Conservation (phyloP, 2,113 vertebrate genomes). For the Corythaixoides concolor region DNA sequence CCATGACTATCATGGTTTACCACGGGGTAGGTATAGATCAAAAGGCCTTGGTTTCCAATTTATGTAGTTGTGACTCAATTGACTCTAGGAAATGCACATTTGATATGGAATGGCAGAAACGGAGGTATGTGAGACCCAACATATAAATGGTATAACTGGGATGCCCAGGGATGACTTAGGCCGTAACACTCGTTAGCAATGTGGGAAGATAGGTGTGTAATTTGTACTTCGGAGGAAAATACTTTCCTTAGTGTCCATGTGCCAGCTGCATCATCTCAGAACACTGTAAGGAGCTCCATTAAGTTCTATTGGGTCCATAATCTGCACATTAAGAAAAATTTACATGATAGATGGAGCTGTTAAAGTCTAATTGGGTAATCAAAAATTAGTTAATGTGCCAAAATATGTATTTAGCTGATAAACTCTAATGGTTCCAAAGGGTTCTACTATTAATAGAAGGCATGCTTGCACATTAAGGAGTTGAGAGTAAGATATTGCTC, state of each 20-base stretch:
- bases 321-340: slow-evolving; percentile 66
- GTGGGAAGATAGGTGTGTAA: neutral
- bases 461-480: slow-evolving; percentile 37
- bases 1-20: neutral
- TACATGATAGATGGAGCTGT: slow-evolving; percentile 68
- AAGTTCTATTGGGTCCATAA: slow-evolving; percentile 71
- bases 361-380: slow-evolving; percentile 70
- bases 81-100: neutral
- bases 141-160: neutral
- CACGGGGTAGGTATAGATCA: neutral
- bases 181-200: neutral
- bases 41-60: neutral
- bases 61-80: neutral
- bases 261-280: slow-evolving; percentile 56
- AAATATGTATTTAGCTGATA: slow-evolving; percentile 72
- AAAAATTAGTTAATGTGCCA: slow-evolving; percentile 72
- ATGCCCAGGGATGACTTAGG: neutral
- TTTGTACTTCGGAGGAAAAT: neutral
- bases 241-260: slow-evolving; percentile 27
- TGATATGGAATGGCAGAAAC: neutral
- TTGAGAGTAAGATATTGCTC: slow-evolving; percentile 31
- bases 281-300: slow-evolving; percentile 65
- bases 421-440: slow-evolving; percentile 67
- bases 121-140: neutral
- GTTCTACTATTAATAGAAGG: slow-evolving; percentile 59